phyloP scores from a whole-genome alignment of 2,888 invertebrate species.

The Onchidella celtica region DNA sequence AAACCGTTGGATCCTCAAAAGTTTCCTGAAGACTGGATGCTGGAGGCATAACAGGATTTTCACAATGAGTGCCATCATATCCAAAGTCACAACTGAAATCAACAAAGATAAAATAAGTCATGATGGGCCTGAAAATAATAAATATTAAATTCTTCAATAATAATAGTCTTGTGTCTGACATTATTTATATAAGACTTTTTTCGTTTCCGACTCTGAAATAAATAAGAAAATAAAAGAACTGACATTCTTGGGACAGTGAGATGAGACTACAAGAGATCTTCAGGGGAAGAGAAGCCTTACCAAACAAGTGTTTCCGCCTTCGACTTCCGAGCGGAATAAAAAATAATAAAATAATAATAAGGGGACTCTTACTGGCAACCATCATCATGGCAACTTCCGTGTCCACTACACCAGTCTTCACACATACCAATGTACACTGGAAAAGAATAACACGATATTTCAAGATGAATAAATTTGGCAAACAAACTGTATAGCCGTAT shows the following conservation, averaged over 20 bases:
- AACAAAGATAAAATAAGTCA: background rate
- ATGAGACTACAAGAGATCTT: too few species aligned
- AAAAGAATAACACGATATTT: conserved; percentile 51
- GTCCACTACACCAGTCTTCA: conserved; percentile 78
- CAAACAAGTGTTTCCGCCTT: too few species aligned
- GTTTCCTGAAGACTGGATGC: conserved; percentile 64
- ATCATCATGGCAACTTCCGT: conserved; percentile 75
- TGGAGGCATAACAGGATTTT: conserved; percentile 64
- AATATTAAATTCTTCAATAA: too few species aligned
- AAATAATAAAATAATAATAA: background rate
- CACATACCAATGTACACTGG: conserved; percentile 80
- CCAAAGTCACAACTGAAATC: conserved; percentile 79
- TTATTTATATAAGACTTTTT: too few species aligned
- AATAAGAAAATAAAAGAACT: too few species aligned
- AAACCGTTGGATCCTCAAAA: conserved; percentile 64
- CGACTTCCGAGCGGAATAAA: too few species aligned
- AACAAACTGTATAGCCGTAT: too few species aligned
- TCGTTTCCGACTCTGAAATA: too few species aligned
- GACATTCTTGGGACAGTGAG: too few species aligned
- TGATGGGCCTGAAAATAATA: background rate
- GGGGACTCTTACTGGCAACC: conserved; percentile 74
- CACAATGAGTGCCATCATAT: conserved; percentile 75
- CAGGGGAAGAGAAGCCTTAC: too few species aligned
- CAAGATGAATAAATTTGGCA: too few species aligned
- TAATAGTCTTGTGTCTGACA: too few species aligned